Evolutionary conservation across 2,888 invertebrate species (phyloP).

Genomic region (Spilarctia lutea): DNA sequence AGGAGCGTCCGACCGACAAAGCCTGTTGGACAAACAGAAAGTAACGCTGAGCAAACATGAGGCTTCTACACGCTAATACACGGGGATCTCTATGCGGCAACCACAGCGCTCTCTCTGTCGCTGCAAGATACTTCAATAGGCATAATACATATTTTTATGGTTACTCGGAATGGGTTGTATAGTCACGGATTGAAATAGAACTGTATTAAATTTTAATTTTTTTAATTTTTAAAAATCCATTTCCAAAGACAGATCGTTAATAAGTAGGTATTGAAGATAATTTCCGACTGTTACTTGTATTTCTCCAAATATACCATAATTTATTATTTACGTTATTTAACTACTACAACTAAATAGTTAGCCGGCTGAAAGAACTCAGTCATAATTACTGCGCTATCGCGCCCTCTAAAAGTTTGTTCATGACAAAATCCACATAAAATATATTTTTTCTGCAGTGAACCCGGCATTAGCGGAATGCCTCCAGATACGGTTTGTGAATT

Average conservation of each 20-base stretch:
- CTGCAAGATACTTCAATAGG: conserved; percentile 41
- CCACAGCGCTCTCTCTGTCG: conserved; percentile 43
- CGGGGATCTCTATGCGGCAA: conserved; percentile 58
- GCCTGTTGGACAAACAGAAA: conserved; percentile 72
- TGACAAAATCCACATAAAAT: conserved; percentile 59
- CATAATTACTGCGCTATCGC: conserved; percentile 72
- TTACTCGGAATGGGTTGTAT: conserved; percentile 8
- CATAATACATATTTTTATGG: conserved; percentile 41
- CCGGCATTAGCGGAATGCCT: conserved; percentile 17
- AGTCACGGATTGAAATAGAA: conserved; percentile 19
- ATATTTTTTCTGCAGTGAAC: conserved; percentile 53
- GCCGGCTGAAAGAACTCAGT: conserved; percentile 77
- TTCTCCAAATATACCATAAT: neutral
- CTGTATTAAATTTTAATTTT: conserved; percentile 13
- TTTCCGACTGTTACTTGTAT: conserved; percentile 40
- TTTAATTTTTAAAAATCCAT: neutral
- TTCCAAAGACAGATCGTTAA: conserved; percentile 25
- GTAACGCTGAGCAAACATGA: conserved; percentile 73
- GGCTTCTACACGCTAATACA: conserved; percentile 75
- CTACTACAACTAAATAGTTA: conserved; percentile 72
- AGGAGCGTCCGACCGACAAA: conserved; percentile 67
- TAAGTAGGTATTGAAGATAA: conserved; percentile 49
- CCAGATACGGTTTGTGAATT: conserved; percentile 20
- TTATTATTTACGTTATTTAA: conserved; percentile 63
- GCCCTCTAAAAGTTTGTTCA: conserved; percentile 31